Evolutionary conservation across 1,140 invertebrate genomes (phyloP), one percentile per base, ranked within the genome.

Genomic region (Diprion similis): DNA sequence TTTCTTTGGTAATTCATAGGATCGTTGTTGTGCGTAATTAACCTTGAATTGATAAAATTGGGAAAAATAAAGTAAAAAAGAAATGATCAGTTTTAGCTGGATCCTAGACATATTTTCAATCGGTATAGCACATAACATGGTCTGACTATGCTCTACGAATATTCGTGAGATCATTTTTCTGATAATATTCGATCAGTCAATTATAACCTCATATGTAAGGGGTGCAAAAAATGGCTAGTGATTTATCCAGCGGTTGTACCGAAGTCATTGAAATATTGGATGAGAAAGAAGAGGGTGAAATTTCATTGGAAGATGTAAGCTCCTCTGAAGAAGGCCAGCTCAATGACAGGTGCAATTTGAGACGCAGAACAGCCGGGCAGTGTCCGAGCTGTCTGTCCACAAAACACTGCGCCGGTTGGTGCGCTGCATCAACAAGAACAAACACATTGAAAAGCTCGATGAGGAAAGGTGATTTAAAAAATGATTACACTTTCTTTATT

Each of bases 251-350:
- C 73, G 82, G 80, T 70, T 79, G 81, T 69, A 81, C 79, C 10
- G 84, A 86, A 69, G 76, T 80, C 19, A 81, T 84, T 15, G 83
- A 81, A 65, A 80, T 82, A 64, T 72, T 84, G 17, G 85, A 87
- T 15, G 82, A 83, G 46, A 86, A 86, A 68, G 85, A 87, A 73
- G 87, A 88, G 73, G 87, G 86, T 46, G 86, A 87, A 67, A 85
- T 88, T 71, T 88, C 87, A 4, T 76, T 88, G 68, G 87, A 88
- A 59, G 86, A 87, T 78, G 86, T 88, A 8, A 88, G 87, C 66
- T 88, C 87, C 1, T 87, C 86, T 10, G 86, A 87, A 71, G 87
- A 88, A 66, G 78, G 81, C 45, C 83, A 83, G 65, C 46, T 74
- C 18, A 77, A 79, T 70, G 79, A 77, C 37, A 72, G 18, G 48